A percentile compares a stretch with the other conserved stretches of the same genome.
Evolutionary conservation across 2,113 vertebrate species (phyloP).

Genomic region (Zosterops pallidus): DNA sequence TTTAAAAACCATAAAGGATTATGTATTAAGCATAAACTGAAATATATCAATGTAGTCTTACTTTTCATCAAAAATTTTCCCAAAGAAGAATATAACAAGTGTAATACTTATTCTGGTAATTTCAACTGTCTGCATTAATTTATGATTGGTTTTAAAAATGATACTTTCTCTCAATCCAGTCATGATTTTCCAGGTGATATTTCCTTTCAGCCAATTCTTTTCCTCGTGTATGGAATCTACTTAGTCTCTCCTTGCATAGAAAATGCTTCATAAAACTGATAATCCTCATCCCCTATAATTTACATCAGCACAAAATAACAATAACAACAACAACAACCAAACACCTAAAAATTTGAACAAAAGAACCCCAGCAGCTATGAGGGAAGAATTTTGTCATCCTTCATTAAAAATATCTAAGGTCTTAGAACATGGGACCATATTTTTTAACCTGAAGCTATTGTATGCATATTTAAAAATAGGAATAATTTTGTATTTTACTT

Average conservation of each 20-base stretch:
- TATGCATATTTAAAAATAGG: neutral
- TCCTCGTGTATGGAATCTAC: neutral
- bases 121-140: neutral
- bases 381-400: neutral
- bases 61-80: neutral
- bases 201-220: neutral
- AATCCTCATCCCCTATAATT: neutral
- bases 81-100: neutral
- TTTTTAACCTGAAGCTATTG: neutral
- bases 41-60: neutral
- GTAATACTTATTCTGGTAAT: neutral
- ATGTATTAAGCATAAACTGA: neutral
- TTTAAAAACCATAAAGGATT: rapidly evolving
- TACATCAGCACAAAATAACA: neutral
- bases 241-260: neutral
- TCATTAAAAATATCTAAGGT: neutral
- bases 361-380: neutral
- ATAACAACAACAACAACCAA: neutral
- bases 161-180: neutral
- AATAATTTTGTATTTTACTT: neutral
- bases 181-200: neutral
- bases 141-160: neutral
- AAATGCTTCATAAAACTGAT: neutral
- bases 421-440: neutral
- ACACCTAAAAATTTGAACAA: neutral